phyloP scores from a whole-genome alignment of 2,113 vertebrate genomes.

The Bos taurus region ARS-UCD2.0 NC_037331.1:117011501-117012000 shows the following conservation, averaged over 20 bases:
- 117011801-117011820: not conserved
- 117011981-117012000: not conserved
- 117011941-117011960: rapidly evolving
- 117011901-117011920: not conserved
- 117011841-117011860: too few species aligned
- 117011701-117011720: rapidly evolving
- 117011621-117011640: not conserved
- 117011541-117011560: not conserved
- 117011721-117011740: not conserved
- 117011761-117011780: not conserved
- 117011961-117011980: rapidly evolving
- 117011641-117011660: not conserved
- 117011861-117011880: not conserved
- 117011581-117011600: not conserved
- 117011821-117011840: rapidly evolving
- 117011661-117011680: not conserved
- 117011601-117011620: not conserved
- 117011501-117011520: not conserved
- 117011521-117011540: not conserved
- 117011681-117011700: not conserved
- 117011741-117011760: rapidly evolving
- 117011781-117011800: not conserved
- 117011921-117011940: not conserved
- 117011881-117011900: not conserved
- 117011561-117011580: not conserved